Base-by-base conservation (phyloP, 2,113 vertebrate genomes). In the Tympanuchus pallidicinctus region DNA sequence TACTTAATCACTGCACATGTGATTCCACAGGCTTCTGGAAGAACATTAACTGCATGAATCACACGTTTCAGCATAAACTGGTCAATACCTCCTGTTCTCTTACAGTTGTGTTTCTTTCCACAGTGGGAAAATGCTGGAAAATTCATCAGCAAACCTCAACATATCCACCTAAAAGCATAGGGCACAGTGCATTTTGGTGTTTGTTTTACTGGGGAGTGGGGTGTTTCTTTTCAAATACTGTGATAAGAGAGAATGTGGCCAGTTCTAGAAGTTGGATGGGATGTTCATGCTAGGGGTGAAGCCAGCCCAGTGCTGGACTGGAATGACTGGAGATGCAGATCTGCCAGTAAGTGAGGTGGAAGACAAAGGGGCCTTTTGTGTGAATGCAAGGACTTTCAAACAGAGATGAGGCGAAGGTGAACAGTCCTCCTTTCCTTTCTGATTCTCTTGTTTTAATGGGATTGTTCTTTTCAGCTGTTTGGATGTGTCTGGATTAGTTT, bases 11-110 rank as follows among this genome's bases (percentile, higher is more conserved):
- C 54, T 87, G 84, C 63, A 92, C 11, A 3, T 64, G 84, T 80
- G 75, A 52, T 95, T 96, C 73, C 40, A 82, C 5, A 57, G 85
- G 74, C 76, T 95, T 94, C 94, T 86, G 67, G 82, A 94, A 95
- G 79, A 88, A 83, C 0, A 1, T 50, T 65, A 69, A 92, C 71
- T 78, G 43, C 65, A 75, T 90, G 91, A 95, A 94, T 94, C 76
- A 90, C 65, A 74, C 42, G 65, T 88, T 92, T 86, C 70, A 50
- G n/a, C 74, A 57, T 48, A 36, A 90, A 65, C 79, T 78, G 42
- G 85, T 69, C 1, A 14, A 43, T 91, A 40, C 22, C 85, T 91
- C 79, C 83, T 47, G 57, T 91, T 92, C 86, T 54, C 18, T 86
- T 78, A 43, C 36, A 74, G 88, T 84, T 94, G 79, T 61, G 24